Conservation (phyloP, 2,888 invertebrate genomes). For the Pediacus dermestoides region DNA sequence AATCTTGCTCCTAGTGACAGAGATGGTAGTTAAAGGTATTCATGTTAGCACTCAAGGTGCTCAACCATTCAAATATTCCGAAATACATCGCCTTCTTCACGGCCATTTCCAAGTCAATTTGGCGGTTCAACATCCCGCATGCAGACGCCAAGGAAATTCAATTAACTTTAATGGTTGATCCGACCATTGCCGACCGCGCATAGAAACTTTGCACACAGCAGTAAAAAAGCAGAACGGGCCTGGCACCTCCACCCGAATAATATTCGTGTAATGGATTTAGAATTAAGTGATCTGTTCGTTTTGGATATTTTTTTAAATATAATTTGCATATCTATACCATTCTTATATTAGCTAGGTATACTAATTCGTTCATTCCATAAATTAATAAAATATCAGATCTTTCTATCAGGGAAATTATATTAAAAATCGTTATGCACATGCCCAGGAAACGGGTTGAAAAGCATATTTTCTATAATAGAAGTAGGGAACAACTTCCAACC, state of each 20-base stretch:
- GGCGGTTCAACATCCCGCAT: conserved; percentile 49
- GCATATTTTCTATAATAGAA: too few species aligned
- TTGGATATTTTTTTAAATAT: conserved; percentile 35
- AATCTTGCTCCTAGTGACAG: conserved; percentile 17
- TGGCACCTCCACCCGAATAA: conserved; percentile 35
- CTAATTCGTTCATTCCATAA: conserved; percentile 8
- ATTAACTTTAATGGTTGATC: conserved; percentile 56
- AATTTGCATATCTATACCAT: conserved; percentile 34
- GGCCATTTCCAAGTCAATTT: conserved; percentile 53
- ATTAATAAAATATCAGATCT: too few species aligned
- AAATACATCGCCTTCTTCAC: conserved; percentile 46
- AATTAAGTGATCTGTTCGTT: conserved; percentile 43
- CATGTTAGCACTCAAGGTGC: conserved; percentile 36
- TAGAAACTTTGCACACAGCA: conserved; percentile 34
- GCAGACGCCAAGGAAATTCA: conserved; percentile 53
- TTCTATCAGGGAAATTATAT: too few species aligned
- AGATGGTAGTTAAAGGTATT: conserved; percentile 20
- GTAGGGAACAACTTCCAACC: too few species aligned
- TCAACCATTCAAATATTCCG: conserved; percentile 47
- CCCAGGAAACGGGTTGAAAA: too few species aligned
- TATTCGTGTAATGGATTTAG: conserved; percentile 45
- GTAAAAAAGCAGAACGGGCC: conserved; percentile 31
- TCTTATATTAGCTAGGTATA: conserved; percentile 7
- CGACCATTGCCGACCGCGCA: conserved; percentile 42
- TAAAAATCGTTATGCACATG: too few species aligned